Percentiles rank a stretch among this genome's conserved stretches.
Conservation (phyloP, 2,113 vertebrate genomes). For the Chaenocephalus aceratus region DNA sequence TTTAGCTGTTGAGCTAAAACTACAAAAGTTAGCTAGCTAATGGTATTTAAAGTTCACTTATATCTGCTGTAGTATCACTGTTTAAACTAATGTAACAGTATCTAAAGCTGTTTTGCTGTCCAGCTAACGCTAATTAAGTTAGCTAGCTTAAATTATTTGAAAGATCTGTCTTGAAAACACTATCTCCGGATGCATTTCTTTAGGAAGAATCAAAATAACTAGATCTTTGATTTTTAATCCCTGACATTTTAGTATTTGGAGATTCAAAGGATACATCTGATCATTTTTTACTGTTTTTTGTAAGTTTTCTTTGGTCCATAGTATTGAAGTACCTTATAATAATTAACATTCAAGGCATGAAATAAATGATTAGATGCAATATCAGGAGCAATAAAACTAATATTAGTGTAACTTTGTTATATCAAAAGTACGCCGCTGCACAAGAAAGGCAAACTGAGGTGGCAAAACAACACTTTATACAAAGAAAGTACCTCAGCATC, state of each 20-base stretch:
- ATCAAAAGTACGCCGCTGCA: not conserved
- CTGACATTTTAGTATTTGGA: not conserved
- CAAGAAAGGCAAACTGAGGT: not conserved
- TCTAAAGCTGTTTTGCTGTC: no score
- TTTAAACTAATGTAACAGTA: no score
- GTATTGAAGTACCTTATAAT: not conserved
- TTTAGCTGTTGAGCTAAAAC: no score
- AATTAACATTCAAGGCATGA: not conserved
- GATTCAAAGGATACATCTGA: not conserved
- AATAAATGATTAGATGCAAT: not conserved
- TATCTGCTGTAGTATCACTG: no score
- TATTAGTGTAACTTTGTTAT: not conserved
- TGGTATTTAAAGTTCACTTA: no score
- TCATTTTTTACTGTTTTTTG: not conserved
- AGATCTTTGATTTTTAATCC: no score
- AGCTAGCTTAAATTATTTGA: not conserved
- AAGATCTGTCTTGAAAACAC: not conserved
- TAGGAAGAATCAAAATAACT: no score
- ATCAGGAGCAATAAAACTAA: not conserved
- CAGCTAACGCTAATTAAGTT: not conserved
- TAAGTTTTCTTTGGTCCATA: not conserved
- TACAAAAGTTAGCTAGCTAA: no score
- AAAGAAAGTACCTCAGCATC: not conserved
- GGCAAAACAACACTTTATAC: not conserved
- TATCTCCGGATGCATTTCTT: not conserved